Conservation (phyloP, 1,140 invertebrate species). For the Akabosia matsudoensis region DNA sequence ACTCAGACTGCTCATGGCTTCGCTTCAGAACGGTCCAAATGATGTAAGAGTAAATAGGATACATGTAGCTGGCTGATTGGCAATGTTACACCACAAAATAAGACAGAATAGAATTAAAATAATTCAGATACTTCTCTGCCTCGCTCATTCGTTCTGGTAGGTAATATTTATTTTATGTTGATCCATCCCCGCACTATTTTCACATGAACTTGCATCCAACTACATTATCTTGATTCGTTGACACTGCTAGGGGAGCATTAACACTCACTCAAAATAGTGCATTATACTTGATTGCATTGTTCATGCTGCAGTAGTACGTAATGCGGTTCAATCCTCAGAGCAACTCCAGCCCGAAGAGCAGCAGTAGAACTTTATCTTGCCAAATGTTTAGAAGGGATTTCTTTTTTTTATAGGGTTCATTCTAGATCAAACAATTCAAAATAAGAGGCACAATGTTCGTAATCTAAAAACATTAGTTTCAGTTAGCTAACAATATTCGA, state of each 20-base stretch:
- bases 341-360: background rate
- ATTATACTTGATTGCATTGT: conserved; percentile 23
- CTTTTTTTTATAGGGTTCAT: too few species aligned
- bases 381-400: too few species aligned
- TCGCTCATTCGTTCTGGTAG: too few species aligned
- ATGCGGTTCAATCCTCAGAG: background rate
- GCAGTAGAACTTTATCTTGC: too few species aligned
- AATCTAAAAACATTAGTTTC: conserved; percentile 10
- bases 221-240: background rate
- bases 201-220: background rate
- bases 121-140: too few species aligned
- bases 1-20: too few species aligned
- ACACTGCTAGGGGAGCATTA: conserved; percentile 13
- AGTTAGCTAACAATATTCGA: conserved; percentile 3
- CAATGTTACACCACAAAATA: too few species aligned
- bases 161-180: too few species aligned
- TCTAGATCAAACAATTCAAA: background rate
- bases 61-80: too few species aligned
- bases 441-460: background rate
- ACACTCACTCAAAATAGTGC: conserved; percentile 10
- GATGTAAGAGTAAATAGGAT: too few species aligned
- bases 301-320: conserved; percentile 4
- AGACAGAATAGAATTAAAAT: too few species aligned
- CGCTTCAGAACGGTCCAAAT: too few species aligned
- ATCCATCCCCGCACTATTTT: background rate